A percentile compares a stretch with the other conserved stretches of the same genome.
Conservation (phyloP, 2,888 invertebrate genomes). For the Andrena praecox region DNA sequence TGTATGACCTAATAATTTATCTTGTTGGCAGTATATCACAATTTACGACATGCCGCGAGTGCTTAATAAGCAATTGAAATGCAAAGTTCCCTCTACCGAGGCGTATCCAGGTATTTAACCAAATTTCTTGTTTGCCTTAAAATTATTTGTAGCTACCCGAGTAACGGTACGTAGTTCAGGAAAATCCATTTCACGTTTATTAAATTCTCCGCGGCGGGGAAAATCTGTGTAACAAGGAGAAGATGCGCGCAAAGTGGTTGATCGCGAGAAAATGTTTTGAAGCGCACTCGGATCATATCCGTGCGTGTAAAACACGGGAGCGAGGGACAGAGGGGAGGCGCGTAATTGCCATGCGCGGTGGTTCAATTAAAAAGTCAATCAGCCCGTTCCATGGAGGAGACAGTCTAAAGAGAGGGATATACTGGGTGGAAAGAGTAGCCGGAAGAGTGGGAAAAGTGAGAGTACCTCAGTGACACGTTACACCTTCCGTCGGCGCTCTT, state of each 20-base stretch:
- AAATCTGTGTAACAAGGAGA: too few relatives aligned
- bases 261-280: conserved; percentile 23
- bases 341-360: conserved; percentile 80
- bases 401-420: conserved; percentile 33
- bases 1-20: conserved; percentile 36
- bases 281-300: conserved; percentile 9
- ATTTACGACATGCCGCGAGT: conserved; percentile 36
- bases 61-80: conserved; percentile 43
- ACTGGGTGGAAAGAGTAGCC: conserved; percentile 16
- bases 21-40: conserved; percentile 25
- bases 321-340: conserved; percentile 58
- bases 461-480: conserved; percentile 35
- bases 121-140: background rate
- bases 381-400: conserved; percentile 68
- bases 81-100: background rate
- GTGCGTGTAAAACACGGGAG: conserved; percentile 26
- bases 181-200: too few relatives aligned
- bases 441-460: conserved; percentile 24
- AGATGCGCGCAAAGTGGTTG: conserved; percentile 6
- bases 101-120: background rate
- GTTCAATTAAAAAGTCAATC: conserved; percentile 85
- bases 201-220: too few relatives aligned
- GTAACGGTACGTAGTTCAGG: too few relatives aligned
- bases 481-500: conserved; percentile 50
- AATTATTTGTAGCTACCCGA: background rate